Conservation (phyloP, 2,888 invertebrate genomes). For the Cantharis flavilabris region DNA sequence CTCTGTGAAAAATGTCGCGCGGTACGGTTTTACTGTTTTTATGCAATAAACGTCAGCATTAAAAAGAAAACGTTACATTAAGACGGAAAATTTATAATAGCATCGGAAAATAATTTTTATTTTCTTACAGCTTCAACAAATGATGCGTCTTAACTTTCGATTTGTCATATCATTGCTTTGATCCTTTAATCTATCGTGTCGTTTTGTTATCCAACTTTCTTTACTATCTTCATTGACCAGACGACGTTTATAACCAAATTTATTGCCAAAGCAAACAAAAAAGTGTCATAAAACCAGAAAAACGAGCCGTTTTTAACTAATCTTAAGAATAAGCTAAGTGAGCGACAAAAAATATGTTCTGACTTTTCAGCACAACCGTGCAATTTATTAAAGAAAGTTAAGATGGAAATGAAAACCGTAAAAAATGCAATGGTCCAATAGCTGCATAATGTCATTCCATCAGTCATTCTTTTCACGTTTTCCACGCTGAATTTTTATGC, state of each 20-base stretch:
- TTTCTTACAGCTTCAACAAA: constrained; percentile 11
- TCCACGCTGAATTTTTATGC: constrained; percentile 29
- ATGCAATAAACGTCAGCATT: neutral
- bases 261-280: constrained; percentile 22
- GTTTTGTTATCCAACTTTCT: constrained; percentile 17
- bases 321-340: neutral
- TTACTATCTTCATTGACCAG: constrained; percentile 31
- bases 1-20: neutral
- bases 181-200: constrained; percentile 30
- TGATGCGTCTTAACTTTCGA: constrained; percentile 21
- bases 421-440: constrained; percentile 24
- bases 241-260: constrained; percentile 25
- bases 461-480: constrained; percentile 32
- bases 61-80: neutral
- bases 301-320: constrained; percentile 4
- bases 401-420: neutral
- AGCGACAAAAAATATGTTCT: constrained; percentile 9
- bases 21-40: neutral
- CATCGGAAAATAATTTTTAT: constrained; percentile 6
- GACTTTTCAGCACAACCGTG: constrained; percentile 5
- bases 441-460: constrained; percentile 21
- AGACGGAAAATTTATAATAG: neutral
- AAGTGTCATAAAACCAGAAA: constrained; percentile 5
- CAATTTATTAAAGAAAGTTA: constrained; percentile 1
- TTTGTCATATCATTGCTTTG: constrained; percentile 31